phyloP scores from a whole-genome alignment of 2,113 vertebrate genomes.

The Lophochroa leadbeateri region DNA sequence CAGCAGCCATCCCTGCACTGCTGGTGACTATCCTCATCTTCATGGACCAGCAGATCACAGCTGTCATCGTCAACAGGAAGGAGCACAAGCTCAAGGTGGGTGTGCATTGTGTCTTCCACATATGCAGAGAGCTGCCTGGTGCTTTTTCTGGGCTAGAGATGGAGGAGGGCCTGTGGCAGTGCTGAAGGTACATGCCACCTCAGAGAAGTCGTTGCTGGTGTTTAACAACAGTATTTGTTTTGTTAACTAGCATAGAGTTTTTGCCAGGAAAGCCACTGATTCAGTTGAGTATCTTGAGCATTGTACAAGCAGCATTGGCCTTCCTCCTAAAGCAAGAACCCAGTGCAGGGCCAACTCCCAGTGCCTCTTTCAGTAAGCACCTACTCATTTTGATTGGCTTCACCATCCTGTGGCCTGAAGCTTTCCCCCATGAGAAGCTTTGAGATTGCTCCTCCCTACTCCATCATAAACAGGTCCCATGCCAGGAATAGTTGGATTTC shows the following conservation, averaged over 20 bases:
- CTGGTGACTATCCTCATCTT: constrained; percentile 97
- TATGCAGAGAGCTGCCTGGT: fast-evolving
- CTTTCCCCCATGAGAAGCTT: not conserved
- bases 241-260: not conserved
- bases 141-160: not conserved
- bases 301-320: not conserved
- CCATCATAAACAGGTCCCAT: not conserved
- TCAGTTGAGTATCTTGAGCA: not conserved
- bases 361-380: not conserved
- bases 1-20: constrained; percentile 89
- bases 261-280: not conserved
- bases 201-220: not conserved
- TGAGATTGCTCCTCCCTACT: not conserved
- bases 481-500: not conserved
- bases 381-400: not conserved
- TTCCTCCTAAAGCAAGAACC: not conserved
- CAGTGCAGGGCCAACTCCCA: fast-evolving
- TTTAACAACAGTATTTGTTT: not conserved
- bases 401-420: not conserved
- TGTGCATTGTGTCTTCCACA: not conserved
- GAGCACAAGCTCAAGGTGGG: constrained; percentile 96
- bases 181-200: not conserved
- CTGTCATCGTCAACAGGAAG: constrained; percentile 97
- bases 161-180: too few species aligned
- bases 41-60: constrained; percentile 99